Conservation (phyloP, 2,888 invertebrate species). For the Drosophila basisetae region DNA sequence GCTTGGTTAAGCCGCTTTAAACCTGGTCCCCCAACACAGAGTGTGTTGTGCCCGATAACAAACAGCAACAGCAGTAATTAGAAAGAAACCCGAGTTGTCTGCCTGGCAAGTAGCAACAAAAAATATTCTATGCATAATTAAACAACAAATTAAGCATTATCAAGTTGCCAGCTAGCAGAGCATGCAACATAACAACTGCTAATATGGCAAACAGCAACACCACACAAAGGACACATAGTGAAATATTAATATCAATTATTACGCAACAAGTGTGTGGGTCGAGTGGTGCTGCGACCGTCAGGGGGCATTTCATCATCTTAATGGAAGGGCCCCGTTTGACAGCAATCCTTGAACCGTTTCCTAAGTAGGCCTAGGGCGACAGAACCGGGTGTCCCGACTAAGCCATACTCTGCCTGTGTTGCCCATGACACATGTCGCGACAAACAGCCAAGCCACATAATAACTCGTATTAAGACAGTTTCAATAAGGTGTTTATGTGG, state of each 20-base stretch:
- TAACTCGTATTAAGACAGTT: slow-evolving; percentile 24
- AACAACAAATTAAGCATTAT: slow-evolving; percentile 73
- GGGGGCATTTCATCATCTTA: slow-evolving; percentile 73
- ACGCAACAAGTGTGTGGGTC: slow-evolving; percentile 69
- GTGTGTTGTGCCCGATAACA: slow-evolving; percentile 56
- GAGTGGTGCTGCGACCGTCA: slow-evolving; percentile 9
- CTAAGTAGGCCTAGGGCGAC: slow-evolving; percentile 10
- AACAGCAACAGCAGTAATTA: slow-evolving; percentile 56
- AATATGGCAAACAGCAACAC: slow-evolving; percentile 8
- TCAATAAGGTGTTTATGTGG: background rate
- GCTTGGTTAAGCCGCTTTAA: slow-evolving; percentile 61
- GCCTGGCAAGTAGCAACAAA: slow-evolving; percentile 24
- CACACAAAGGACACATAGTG: slow-evolving; percentile 31
- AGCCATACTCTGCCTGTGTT: slow-evolving; percentile 26
- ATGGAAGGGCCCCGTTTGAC: slow-evolving; percentile 50
- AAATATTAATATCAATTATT: slow-evolving; percentile 79
- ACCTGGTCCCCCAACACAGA: slow-evolving; percentile 9
- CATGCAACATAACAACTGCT: slow-evolving; percentile 10
- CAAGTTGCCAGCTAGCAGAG: slow-evolving; percentile 27
- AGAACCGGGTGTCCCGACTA: slow-evolving; percentile 22
- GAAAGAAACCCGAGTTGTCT: slow-evolving; percentile 14
- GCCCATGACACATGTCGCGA: slow-evolving; percentile 44
- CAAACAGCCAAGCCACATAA: slow-evolving; percentile 32
- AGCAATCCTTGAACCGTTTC: slow-evolving; percentile 45
- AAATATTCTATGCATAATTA: slow-evolving; percentile 70